A percentile compares a stretch with the other conserved stretches of the same genome.
Conservation (phyloP, 2,888 invertebrate species). For the Fragum whitleyi region DNA sequence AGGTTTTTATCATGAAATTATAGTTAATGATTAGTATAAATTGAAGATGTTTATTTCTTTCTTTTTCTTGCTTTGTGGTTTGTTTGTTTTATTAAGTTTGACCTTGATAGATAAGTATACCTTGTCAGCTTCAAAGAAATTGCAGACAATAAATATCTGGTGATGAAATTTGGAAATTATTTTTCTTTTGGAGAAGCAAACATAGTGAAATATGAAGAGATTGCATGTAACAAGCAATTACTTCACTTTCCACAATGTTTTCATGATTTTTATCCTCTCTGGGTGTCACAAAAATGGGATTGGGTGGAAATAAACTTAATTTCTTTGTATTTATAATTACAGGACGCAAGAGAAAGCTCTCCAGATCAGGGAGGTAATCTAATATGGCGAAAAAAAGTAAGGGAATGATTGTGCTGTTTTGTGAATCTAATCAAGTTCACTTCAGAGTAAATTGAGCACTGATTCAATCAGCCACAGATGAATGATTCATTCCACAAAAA, state of each 20-base stretch:
- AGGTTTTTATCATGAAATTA: no score
- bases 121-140: no score
- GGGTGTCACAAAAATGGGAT: no score
- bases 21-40: no score
- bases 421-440: constrained; percentile 25
- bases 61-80: no score
- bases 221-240: neutral
- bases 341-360: neutral
- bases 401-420: constrained; percentile 19
- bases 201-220: neutral
- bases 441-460: constrained; percentile 24
- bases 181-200: neutral
- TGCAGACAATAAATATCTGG: neutral
- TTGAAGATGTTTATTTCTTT: no score
- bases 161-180: no score
- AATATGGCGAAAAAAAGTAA: constrained; percentile 15
- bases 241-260: neutral
- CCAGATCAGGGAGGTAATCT: constrained; percentile 5
- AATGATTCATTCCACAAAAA: constrained; percentile 9
- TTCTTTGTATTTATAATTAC: neutral
- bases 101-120: no score
- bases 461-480: constrained; percentile 13
- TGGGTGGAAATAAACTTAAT: neutral
- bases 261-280: neutral
- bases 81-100: no score